Evolutionary conservation across 2,113 vertebrate species (phyloP).

Genomic region (Rana temporaria): DNA sequence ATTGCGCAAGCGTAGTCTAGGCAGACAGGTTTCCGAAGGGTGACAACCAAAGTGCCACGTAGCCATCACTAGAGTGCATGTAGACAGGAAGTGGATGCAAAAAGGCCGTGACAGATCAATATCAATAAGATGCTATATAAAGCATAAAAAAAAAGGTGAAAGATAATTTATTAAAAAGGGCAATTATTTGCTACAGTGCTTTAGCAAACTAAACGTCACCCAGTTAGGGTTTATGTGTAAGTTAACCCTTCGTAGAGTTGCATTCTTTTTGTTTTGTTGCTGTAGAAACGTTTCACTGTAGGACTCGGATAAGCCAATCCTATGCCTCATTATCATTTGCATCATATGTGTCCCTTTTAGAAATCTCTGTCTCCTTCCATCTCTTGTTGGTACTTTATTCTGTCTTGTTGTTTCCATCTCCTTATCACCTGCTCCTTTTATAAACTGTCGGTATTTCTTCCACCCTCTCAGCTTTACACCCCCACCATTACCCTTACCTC

Average conservation of each 20-base stretch:
- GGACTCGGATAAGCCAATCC: not conserved
- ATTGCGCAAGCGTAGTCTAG: too few relatives aligned
- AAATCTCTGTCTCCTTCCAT: not conserved
- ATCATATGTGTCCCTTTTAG: not conserved
- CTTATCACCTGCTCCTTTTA: not conserved
- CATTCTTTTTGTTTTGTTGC: constrained; percentile 67
- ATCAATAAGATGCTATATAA: too few relatives aligned
- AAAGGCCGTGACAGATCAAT: too few relatives aligned
- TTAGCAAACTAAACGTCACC: too few relatives aligned
- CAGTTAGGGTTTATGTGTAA: too few relatives aligned
- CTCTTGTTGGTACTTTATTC: not conserved
- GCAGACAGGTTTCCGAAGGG: too few relatives aligned
- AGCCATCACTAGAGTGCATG: too few relatives aligned
- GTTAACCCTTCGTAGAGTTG: not conserved
- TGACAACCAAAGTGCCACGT: too few relatives aligned
- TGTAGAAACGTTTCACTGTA: constrained; percentile 68
- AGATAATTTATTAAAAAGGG: too few relatives aligned
- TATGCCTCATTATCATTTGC: not conserved
- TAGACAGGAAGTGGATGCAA: too few relatives aligned
- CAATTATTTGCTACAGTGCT: too few relatives aligned
- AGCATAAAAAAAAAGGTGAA: too few relatives aligned
- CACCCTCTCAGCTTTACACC: constrained; percentile 51
- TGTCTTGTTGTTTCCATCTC: constrained; percentile 13
- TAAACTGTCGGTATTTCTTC: not conserved
- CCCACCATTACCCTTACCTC: not conserved